phyloP scores from a whole-genome alignment of 23 tunicate genomes.

The Pegea sp. region DNA sequence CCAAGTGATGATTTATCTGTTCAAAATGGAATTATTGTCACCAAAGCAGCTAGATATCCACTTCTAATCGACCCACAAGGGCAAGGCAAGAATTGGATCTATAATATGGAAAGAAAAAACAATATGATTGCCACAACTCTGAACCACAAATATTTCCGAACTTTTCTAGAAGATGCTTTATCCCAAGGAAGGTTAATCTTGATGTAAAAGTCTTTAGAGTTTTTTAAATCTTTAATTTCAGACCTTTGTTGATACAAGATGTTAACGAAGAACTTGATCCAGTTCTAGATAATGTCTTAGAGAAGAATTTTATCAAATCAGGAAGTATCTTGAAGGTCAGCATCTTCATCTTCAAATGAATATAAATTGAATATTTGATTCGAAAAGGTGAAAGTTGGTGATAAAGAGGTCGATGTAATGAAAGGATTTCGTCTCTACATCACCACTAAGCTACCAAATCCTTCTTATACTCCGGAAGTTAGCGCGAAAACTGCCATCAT shows the following conservation, averaged over 20 bases:
- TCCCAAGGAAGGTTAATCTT: constrained; percentile 60
- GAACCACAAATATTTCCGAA: constrained; percentile 89
- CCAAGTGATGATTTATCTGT: constrained; percentile 89
- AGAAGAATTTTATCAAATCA: constrained; percentile 90
- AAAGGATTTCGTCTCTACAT: constrained; percentile 81
- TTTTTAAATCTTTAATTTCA: constrained; percentile 2
- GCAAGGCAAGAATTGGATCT: constrained; percentile 94
- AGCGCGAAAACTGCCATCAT: constrained; percentile 95
- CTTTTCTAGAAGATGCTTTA: constrained; percentile 86
- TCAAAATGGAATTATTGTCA: constrained; percentile 93
- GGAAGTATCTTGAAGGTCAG: constrained; percentile 77
- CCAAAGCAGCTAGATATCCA: constrained; percentile 92
- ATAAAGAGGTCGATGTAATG: constrained; percentile 95
- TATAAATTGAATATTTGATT: not conserved
- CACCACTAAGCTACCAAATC: constrained; percentile 98
- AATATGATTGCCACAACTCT: constrained; percentile 63
- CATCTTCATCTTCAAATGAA: not conserved
- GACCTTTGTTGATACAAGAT: constrained; percentile 86
- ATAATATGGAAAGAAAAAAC: constrained; percentile 75
- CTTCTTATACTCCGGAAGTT: constrained; percentile 93
- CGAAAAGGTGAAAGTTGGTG: constrained; percentile 86
- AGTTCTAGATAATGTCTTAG: constrained; percentile 81
- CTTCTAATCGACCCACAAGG: constrained; percentile 93
- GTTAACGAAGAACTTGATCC: constrained; percentile 92
- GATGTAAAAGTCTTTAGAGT: not conserved